A percentile compares a stretch with the other conserved stretches of the same genome.
phyloP scores from a whole-genome alignment of 2,888 invertebrate genomes.

The Hemithea aestivaria region DNA sequence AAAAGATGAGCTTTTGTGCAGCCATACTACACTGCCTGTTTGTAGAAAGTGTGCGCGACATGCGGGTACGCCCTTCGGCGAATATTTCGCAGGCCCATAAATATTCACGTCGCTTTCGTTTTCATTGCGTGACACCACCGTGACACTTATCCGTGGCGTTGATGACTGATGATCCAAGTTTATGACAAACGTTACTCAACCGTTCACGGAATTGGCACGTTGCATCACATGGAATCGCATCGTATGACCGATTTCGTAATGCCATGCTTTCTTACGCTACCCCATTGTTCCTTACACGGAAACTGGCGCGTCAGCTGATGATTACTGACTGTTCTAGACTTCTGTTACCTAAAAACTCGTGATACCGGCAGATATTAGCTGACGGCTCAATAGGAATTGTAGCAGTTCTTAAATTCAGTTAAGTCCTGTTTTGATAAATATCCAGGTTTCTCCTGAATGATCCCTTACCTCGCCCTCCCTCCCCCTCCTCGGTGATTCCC shows the following conservation, averaged over 20 bases:
- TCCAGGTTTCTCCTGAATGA: no score
- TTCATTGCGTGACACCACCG: slow-evolving; percentile 65
- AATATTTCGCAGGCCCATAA: slow-evolving; percentile 73
- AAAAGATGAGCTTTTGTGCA: slow-evolving; percentile 71
- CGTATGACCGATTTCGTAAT: slow-evolving; percentile 53
- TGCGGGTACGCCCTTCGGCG: slow-evolving; percentile 76
- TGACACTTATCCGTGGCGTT: slow-evolving; percentile 43
- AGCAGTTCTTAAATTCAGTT: no score
- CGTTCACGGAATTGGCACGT: slow-evolving; percentile 51
- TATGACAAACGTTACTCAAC: slow-evolving; percentile 68
- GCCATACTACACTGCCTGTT: slow-evolving; percentile 38
- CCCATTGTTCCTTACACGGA: slow-evolving; percentile 31
- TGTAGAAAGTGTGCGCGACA: slow-evolving; percentile 67
- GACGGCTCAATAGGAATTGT: no score
- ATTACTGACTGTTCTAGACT: neutral
- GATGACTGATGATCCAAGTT: slow-evolving; percentile 42
- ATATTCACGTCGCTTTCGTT: slow-evolving; percentile 72
- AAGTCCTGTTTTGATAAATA: no score
- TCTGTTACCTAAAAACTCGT: neutral
- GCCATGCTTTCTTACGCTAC: slow-evolving; percentile 35
- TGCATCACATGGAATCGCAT: slow-evolving; percentile 57
- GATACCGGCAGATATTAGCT: no score
- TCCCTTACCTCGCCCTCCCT: no score
- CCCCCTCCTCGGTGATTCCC: no score
- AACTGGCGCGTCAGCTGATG: slow-evolving; percentile 24